Conservation (phyloP, 2,797 vertebrate genomes). For the Oryzias dopingdopingensis region DNA sequence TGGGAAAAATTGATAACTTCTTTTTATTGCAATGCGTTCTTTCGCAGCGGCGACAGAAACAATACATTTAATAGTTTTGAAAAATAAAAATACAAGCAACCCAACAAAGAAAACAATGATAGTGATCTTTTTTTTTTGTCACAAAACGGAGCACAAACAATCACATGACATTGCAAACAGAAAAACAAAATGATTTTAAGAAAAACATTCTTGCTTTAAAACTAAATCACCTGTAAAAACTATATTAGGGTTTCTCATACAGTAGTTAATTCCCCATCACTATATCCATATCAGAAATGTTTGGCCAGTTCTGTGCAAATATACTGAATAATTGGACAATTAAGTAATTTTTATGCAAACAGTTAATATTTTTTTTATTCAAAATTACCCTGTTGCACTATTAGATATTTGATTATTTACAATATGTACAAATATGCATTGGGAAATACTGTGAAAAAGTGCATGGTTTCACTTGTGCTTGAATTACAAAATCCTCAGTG, state of each 20-base stretch:
- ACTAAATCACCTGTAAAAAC: slow-evolving; percentile 33
- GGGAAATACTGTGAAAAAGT: slow-evolving; percentile 59
- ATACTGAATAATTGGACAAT: slow-evolving; percentile 51
- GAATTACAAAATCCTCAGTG: slow-evolving; percentile 52
- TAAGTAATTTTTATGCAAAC: slow-evolving; percentile 53
- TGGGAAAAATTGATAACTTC: slow-evolving; percentile 49
- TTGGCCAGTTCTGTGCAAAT: slow-evolving; percentile 60
- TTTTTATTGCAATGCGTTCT: slow-evolving; percentile 66
- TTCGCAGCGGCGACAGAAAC: slow-evolving; percentile 58
- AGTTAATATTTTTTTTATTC: slow-evolving; percentile 38
- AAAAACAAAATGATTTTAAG: slow-evolving; percentile 32
- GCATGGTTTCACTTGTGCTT: slow-evolving; percentile 75
- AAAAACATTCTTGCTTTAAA: slow-evolving; percentile 27
- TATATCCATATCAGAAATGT: slow-evolving; percentile 17
- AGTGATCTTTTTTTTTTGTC: slow-evolving; percentile 2
- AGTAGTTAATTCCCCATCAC: not conserved
- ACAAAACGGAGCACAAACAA: slow-evolving; percentile 50
- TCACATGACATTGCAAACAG: slow-evolving; percentile 25
- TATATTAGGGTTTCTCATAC: slow-evolving; percentile 5
- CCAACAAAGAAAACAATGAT: slow-evolving; percentile 29
- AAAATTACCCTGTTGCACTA: slow-evolving; percentile 68
- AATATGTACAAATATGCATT: slow-evolving; percentile 75
- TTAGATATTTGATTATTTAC: slow-evolving; percentile 75
- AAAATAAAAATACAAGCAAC: slow-evolving; percentile 38
- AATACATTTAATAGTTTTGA: slow-evolving; percentile 5